Evolutionary conservation across 1,140 invertebrate species (phyloP), one percentile per base, ranked within the genome.

Genomic region (Aphelinus atriplicis): DNA sequence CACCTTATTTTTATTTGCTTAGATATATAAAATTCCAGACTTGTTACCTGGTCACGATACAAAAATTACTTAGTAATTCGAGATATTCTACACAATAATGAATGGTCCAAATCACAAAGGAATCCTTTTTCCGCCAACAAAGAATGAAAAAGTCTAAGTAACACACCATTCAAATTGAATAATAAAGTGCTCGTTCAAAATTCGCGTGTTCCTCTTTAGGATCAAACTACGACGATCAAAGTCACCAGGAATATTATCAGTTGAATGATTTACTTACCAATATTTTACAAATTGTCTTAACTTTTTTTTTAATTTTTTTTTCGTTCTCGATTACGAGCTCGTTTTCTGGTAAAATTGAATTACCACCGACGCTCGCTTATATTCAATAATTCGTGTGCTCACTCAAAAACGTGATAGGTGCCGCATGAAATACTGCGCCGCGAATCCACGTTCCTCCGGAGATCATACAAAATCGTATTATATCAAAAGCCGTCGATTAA

Each of bases 81-180:
- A 26, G 26, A 26, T 26, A 26, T 26, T 26, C 26, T 26, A 26
- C 26, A 26, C 26, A 26, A 26, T 26, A 26, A 64, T 70, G 10
- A 75, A 70, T 64, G 53, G 61, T 69, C 55, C 64, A 64, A 70
- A 77, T 74, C 71, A 77, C 72, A 77, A 77, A 74, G 72, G 68
- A 69, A 77, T 77, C 72, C 76, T 71, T 74, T 71, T 76, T 76
- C 69, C 66, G 42, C 26, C 61, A 75, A 69, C 65, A 73, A 55
- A 73, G 51, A 73, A 67, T 50, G 58, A 73, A 64, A 70, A 68
- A 61, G 46, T 56, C 55, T 68, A 74, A 74, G 65, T 74, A 74
- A 74, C 64, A 74, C 72, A 74, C 64, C 72, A 68, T 68, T 62
- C 51, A 71, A 62, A 62, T 45, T 71, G 26, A 69, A 71, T 58